Conservation (phyloP, 2,888 invertebrate genomes). For the Dyspetes luteomarginatus region DNA sequence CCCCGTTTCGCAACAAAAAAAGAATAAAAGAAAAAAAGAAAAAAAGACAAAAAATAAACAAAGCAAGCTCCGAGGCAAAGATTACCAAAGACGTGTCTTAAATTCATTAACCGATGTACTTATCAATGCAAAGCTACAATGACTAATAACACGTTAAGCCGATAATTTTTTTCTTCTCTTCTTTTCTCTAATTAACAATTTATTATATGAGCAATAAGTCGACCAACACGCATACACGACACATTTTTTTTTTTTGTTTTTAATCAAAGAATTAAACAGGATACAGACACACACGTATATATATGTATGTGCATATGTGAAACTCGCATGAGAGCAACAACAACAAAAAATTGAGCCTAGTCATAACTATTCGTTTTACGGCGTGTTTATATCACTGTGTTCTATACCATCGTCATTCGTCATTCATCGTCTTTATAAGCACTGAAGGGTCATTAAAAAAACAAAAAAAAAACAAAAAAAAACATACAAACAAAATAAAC, state of each 20-base stretch:
- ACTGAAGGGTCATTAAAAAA: conserved; percentile 38
- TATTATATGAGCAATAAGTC: conserved; percentile 53
- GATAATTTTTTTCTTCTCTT: conserved; percentile 38
- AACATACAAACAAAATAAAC: neutral
- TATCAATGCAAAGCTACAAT: conserved; percentile 75
- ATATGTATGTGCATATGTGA: conserved; percentile 16
- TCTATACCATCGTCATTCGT: conserved; percentile 67
- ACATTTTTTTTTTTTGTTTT: no score
- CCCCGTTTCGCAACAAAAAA: conserved; percentile 22
- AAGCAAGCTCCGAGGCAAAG: conserved; percentile 73
- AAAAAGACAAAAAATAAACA: neutral
- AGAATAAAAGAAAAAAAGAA: neutral
- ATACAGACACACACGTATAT: conserved; percentile 65
- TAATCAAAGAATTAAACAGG: conserved; percentile 5
- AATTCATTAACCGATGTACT: conserved; percentile 80
- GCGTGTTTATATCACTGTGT: conserved; percentile 71
- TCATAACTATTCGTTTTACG: conserved; percentile 75
- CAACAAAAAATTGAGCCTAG: conserved; percentile 77
- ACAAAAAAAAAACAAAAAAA: neutral
- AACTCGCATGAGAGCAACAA: conserved; percentile 53
- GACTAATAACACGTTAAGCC: conserved; percentile 73
- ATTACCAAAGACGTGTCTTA: conserved; percentile 81
- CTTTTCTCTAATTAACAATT: conserved; percentile 62
- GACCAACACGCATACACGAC: conserved; percentile 66
- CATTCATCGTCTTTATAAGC: conserved; percentile 62